A percentile compares a stretch with the other conserved stretches of the same genome.
phyloP scores from a whole-genome alignment of 1,140 invertebrate species.

The Semibalanus balanoides region DNA sequence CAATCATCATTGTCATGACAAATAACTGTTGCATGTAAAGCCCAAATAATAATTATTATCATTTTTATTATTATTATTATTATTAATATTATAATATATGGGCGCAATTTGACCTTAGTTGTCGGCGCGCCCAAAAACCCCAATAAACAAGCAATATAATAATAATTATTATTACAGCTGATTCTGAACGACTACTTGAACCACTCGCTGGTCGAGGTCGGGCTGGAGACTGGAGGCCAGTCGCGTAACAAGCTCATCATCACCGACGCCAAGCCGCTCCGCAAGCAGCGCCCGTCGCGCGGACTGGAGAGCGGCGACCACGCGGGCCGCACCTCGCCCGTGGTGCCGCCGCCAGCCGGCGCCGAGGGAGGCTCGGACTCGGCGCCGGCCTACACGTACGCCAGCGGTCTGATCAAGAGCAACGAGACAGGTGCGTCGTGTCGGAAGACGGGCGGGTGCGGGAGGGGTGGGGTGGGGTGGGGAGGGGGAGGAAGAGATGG shows the following conservation, averaged over 20 bases:
- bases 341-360: neutral
- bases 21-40: no score
- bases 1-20: no score
- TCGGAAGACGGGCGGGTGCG: no score
- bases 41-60: no score
- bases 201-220: neutral
- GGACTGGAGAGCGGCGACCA: neutral
- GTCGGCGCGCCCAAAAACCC: no score
- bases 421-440: neutral
- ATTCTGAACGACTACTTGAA: neutral
- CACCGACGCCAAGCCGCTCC: neutral
- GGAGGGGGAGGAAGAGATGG: no score
- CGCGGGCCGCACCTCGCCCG: neutral
- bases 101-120: no score
- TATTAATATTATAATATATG: no score
- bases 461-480: no score
- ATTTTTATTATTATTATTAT: no score
- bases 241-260: neutral
- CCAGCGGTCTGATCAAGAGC: neutral
- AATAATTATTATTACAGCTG: no score
- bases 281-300: neutral
- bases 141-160: no score
- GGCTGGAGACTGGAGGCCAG: neutral
- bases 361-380: neutral
- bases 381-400: neutral